Conservation (phyloP, 2,888 invertebrate genomes). For the Oscheius sp. region DNA sequence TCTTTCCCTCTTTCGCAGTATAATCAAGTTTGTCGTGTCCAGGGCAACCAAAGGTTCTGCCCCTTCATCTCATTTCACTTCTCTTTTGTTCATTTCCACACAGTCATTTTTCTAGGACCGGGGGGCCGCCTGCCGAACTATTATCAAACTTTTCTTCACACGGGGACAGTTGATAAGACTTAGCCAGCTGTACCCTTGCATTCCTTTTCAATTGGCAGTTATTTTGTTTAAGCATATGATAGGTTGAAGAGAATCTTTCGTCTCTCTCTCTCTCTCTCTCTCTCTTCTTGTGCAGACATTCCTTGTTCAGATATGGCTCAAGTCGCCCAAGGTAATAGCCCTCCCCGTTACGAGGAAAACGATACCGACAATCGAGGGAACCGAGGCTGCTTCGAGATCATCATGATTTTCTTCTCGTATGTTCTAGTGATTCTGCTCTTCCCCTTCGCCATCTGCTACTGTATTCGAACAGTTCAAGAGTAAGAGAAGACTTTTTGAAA, state of each 20-base stretch:
- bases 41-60: too few relatives aligned
- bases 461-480: slow-evolving; percentile 47
- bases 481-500: too few relatives aligned
- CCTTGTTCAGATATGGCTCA: slow-evolving; percentile 6
- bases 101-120: too few relatives aligned
- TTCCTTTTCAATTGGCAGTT: background rate
- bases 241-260: background rate
- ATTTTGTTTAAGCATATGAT: background rate
- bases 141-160: too few relatives aligned
- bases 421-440: slow-evolving; percentile 67
- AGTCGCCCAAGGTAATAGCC: slow-evolving; percentile 1
- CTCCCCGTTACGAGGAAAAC: slow-evolving; percentile 3
- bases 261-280: slow-evolving; percentile 16
- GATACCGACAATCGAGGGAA: background rate
- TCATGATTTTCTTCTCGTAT: slow-evolving; percentile 42
- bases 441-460: slow-evolving; percentile 61
- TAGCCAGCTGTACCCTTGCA: too few relatives aligned
- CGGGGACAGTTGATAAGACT: too few relatives aligned
- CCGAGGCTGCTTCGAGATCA: slow-evolving; percentile 38
- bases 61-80: too few relatives aligned
- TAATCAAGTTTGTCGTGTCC: too few relatives aligned
- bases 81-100: too few relatives aligned
- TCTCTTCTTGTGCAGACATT: background rate
- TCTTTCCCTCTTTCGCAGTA: too few relatives aligned
- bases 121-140: too few relatives aligned